phyloP scores from a whole-genome alignment of 2,888 invertebrate species.

The Lordiphosa andalusiaca region DNA sequence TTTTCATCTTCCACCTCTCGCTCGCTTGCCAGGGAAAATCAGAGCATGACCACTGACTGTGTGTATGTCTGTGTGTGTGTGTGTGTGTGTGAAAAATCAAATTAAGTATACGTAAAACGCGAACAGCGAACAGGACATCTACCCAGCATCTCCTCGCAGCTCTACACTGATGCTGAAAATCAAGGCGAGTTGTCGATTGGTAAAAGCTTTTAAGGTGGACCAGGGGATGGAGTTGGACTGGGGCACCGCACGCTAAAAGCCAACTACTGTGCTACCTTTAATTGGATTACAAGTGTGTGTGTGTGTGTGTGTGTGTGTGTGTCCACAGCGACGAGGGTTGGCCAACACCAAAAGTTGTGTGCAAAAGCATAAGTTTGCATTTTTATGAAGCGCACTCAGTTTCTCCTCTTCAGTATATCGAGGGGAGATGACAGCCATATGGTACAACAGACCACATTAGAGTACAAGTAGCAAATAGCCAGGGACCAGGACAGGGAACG shows the following conservation, averaged over 20 bases:
- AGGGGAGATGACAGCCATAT: constrained; percentile 47
- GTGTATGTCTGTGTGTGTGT: constrained; percentile 16
- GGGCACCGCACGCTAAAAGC: constrained; percentile 69
- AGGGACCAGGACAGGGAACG: no score
- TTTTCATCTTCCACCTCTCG: constrained; percentile 43
- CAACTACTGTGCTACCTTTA: constrained; percentile 75
- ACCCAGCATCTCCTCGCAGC: constrained; percentile 33
- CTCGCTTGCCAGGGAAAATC: constrained; percentile 53
- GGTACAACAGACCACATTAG: constrained; percentile 39
- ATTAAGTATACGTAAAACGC: constrained; percentile 73
- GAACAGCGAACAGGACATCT: constrained; percentile 43
- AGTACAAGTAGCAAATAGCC: constrained; percentile 18
- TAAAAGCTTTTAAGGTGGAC: constrained; percentile 70
- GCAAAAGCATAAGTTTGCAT: constrained; percentile 71
- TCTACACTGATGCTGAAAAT: constrained; percentile 62
- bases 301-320: constrained; percentile 3
- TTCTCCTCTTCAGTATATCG: constrained; percentile 6
- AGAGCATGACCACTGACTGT: constrained; percentile 68
- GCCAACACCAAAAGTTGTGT: constrained; percentile 59
- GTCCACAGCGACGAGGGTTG: constrained; percentile 38
- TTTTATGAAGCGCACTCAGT: constrained; percentile 64
- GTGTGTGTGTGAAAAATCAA: constrained; percentile 66
- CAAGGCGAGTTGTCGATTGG: constrained; percentile 71
- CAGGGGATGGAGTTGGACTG: constrained; percentile 24
- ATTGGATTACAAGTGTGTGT: constrained; percentile 70